Evolutionary conservation across 2,888 invertebrate species (phyloP).

Genomic region (Diarsia brunnea): DNA sequence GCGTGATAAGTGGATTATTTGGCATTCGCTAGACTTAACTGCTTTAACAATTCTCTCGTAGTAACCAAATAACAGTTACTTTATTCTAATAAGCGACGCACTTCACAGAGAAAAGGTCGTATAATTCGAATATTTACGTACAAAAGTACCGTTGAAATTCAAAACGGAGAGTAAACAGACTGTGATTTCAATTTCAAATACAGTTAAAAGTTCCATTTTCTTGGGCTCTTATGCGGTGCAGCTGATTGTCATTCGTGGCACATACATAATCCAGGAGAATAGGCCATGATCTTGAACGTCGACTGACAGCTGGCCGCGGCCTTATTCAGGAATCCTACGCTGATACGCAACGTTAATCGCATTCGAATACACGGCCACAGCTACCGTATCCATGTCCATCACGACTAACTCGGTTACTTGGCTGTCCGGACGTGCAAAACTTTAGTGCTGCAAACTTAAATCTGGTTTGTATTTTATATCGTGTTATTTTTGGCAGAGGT

Average conservation of each 20-base stretch:
- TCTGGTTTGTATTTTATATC: constrained; percentile 35
- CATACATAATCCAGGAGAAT: constrained; percentile 83
- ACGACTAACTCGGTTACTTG: constrained; percentile 65
- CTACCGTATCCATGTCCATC: constrained; percentile 64
- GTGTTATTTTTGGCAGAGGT: constrained; percentile 7
- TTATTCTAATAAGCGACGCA: constrained; percentile 28
- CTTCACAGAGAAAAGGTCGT: constrained; percentile 34
- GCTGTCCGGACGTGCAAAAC: constrained; percentile 51
- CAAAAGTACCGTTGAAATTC: constrained; percentile 56
- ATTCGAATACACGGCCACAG: constrained; percentile 60
- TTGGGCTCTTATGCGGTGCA: constrained; percentile 77
- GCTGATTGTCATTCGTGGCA: constrained; percentile 85
- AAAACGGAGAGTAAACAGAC: constrained; percentile 68
- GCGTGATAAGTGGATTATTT: constrained; percentile 40
- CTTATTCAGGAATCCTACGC: constrained; percentile 76
- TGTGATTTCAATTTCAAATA: constrained; percentile 77
- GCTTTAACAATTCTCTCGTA: not conserved
- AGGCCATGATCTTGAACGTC: constrained; percentile 85
- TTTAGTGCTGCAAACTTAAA: constrained; percentile 46
- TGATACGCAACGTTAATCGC: constrained; percentile 74
- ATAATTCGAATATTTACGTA: constrained; percentile 43
- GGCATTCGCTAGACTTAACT: constrained; percentile 41
- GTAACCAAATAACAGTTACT: constrained; percentile 17
- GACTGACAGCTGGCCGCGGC: constrained; percentile 76
- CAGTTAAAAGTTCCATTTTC: constrained; percentile 77